Conservation (phyloP, 2,797 vertebrate species). For the Scolopax bukidnonensis region DNA sequence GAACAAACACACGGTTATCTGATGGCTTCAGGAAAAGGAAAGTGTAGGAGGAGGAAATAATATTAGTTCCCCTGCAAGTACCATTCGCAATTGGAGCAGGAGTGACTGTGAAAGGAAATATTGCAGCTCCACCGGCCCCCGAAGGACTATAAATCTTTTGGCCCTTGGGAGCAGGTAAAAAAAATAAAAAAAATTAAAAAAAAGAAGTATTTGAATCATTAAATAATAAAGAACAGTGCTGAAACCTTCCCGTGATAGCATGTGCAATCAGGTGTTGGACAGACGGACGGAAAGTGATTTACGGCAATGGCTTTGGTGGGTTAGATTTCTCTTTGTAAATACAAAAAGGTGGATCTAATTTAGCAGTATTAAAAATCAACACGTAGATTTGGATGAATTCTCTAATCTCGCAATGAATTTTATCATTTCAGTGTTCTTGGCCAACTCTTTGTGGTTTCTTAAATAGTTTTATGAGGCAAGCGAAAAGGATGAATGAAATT, state of each 20-base stretch:
- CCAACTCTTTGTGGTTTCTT: conserved; percentile 22
- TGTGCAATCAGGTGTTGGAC: conserved; percentile 3
- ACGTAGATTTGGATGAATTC: conserved; percentile 23
- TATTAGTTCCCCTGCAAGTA: conserved; percentile 12
- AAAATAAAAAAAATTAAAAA: background rate
- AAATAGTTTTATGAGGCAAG: conserved; percentile 1
- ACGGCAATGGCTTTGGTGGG: background rate
- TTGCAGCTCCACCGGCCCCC: background rate
- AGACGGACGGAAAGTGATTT: background rate
- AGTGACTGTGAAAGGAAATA: conserved; percentile 58
- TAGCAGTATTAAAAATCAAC: conserved; percentile 24
- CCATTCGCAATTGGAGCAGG: background rate
- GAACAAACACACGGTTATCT: conserved; percentile 41
- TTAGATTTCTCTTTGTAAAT: background rate
- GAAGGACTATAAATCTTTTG: conserved; percentile 36
- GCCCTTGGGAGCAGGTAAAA: background rate
- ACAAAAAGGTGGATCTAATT: conserved; percentile 16
- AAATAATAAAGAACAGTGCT: conserved; percentile 44
- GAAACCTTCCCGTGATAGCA: conserved; percentile 31
- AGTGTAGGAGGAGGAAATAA: conserved; percentile 50
- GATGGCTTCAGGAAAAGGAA: conserved; percentile 52
- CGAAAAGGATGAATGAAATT: conserved; percentile 17
- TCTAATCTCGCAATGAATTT: background rate
- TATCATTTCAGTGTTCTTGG: background rate
- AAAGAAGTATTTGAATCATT: conserved; percentile 4